These are phyloP conservation scores for Caranx ignobilis DNA, from an alignment of 2,113 vertebrate genomes.

Conservation along the genomic window DNA sequence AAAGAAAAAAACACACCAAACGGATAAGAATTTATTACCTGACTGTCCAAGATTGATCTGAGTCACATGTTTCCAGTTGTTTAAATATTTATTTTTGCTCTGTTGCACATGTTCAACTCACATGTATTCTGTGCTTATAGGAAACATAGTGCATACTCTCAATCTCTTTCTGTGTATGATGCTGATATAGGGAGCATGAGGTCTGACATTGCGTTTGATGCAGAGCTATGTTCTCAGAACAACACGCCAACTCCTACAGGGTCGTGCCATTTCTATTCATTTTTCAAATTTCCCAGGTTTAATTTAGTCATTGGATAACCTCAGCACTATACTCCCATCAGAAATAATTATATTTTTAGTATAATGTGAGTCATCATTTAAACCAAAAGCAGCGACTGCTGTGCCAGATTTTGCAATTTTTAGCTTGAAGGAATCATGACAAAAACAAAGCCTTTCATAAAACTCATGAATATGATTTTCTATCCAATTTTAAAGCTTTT, in stretches of 20 bases:
- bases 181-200: background rate
- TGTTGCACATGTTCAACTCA: background rate
- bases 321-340: background rate
- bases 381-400: background rate
- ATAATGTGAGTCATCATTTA: background rate
- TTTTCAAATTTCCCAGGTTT: background rate
- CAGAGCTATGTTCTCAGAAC: background rate
- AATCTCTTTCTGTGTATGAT: background rate
- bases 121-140: background rate
- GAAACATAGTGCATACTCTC: slow-evolving; percentile 6
- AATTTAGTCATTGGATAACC: background rate
- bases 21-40: background rate
- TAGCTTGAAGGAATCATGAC: background rate
- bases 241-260: background rate
- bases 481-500: slow-evolving; percentile 10
- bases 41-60: background rate
- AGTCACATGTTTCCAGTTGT: background rate
- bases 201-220: background rate
- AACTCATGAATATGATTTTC: background rate
- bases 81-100: background rate
- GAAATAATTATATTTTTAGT: background rate
- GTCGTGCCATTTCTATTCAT: background rate
- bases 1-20: slow-evolving; percentile 7
- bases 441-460: background rate
- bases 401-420: background rate